Conservation (phyloP, 37 sponge, comb jelly and placozoan species). For the Cliona cf. orientalis region DNA sequence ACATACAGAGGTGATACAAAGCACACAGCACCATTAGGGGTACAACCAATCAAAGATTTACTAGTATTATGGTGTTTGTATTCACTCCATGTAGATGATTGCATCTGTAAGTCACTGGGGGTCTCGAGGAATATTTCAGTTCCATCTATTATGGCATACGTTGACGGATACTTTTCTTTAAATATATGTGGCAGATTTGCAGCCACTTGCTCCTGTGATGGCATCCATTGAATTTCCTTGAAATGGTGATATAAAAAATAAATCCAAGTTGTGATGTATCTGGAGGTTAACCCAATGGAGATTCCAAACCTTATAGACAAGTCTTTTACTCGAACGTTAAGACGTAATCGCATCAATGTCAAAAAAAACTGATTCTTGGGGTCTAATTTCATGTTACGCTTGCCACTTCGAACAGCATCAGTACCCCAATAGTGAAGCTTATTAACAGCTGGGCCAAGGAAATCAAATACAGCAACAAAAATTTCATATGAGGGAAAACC, state of each 20-base stretch:
- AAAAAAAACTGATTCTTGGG: conserved; percentile 16
- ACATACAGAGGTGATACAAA: conserved; percentile 53
- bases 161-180: conserved; percentile 30
- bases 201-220: conserved; percentile 25
- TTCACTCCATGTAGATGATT: conserved; percentile 47
- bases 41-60: conserved; percentile 55
- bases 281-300: conserved; percentile 2
- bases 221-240: conserved; percentile 37
- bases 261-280: conserved; percentile 37
- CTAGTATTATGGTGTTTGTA: conserved; percentile 66
- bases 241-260: conserved; percentile 23
- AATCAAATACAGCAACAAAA: conserved; percentile 23
- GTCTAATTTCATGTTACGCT: neutral
- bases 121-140: conserved; percentile 41
- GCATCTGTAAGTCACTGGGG: conserved; percentile 36
- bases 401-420: neutral
- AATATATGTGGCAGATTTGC: conserved; percentile 30
- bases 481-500: conserved; percentile 22
- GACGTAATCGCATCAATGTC: conserved; percentile 6
- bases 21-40: conserved; percentile 12
- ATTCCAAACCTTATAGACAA: conserved; percentile 28
- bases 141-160: conserved; percentile 54
- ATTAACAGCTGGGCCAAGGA: conserved; percentile 29
- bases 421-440: conserved; percentile 34
- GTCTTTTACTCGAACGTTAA: conserved; percentile 9